phyloP scores from a whole-genome alignment of 1,140 invertebrate species.

The Wiebesia pumilae region DNA sequence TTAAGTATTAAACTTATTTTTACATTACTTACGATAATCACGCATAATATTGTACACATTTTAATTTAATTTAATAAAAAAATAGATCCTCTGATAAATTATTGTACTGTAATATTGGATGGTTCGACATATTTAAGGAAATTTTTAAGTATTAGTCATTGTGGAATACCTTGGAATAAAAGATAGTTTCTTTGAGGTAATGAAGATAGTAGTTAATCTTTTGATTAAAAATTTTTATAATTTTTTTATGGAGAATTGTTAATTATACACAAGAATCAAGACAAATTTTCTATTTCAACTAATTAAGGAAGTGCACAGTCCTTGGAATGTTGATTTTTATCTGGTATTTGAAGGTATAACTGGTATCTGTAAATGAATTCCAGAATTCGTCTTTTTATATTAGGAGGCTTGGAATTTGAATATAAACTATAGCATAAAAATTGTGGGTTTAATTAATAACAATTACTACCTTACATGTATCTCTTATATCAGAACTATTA shows the following conservation, averaged over 20 bases:
- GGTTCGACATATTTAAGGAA: no score
- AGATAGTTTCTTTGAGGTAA: no score
- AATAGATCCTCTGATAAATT: no score
- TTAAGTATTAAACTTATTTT: no score
- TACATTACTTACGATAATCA: no score
- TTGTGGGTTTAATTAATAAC: neutral
- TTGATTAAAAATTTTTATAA: no score
- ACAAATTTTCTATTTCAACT: conserved; percentile 1
- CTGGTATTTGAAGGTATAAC: neutral
- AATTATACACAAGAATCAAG: neutral
- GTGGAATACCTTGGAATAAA: no score
- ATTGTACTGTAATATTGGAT: no score
- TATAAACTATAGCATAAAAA: neutral
- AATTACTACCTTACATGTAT: neutral
- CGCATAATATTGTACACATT: no score
- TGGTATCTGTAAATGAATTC: conserved; percentile 3
- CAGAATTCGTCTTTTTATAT: neutral
- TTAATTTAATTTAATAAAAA: no score
- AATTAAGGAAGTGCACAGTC: conserved; percentile 1
- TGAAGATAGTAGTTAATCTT: no score
- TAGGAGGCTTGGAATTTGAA: neutral
- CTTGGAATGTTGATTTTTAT: conserved; percentile 7
- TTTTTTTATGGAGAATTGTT: neutral
- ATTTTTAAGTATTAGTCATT: no score
- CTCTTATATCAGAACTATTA: neutral